Evolutionary conservation across 2,797 vertebrate species (phyloP), one percentile per base, ranked within the genome.

Genomic region (Spatula clypeata): DNA sequence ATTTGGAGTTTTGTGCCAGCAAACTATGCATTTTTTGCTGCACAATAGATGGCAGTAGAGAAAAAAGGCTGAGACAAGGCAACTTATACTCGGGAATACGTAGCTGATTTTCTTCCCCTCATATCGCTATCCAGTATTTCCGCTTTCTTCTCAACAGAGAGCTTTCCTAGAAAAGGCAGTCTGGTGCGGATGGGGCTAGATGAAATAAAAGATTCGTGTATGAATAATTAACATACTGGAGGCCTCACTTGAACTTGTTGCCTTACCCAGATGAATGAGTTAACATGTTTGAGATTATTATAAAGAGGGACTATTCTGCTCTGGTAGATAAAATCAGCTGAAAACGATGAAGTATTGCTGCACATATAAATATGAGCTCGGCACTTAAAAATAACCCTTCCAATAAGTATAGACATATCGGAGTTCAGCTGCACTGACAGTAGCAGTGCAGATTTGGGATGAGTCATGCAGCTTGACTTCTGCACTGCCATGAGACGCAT

Each of bases 11-110:
- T 75, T 79, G 36, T 81, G 80, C 74, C 0, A 1, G 29, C 42
- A 24, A 89, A 84, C 64, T 74, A 92, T 49, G 31, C 86, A 38
- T 87, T 94, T 97, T 89, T 95, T 80, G 86, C 51, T 95, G 90
- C 94, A 94, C 97, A 98, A 97, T 98, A 98, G 97, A 97, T 98
- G 97, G 97, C 93, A 96, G 88, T 80, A 95, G 94, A 97, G 96
- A 97, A 97, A 95, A 96, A 94, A 97, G 94, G 47, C 95, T 96
- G 95, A 91, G 64, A 93, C 15, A 27, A 93, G 84, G 95, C 55
- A 81, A 96, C 94, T 97, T 97, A 96, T 96, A 95, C 92, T 97
- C 97, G 95, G 97, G 81, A 96, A 90, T 95, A 92, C 89, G 94
- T 91, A 97, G 86, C 87, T 88, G 90, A 95, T 95, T 92, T 82